Base-by-base conservation (phyloP, 2,888 invertebrate genomes). In the Rhingia campestris region DNA sequence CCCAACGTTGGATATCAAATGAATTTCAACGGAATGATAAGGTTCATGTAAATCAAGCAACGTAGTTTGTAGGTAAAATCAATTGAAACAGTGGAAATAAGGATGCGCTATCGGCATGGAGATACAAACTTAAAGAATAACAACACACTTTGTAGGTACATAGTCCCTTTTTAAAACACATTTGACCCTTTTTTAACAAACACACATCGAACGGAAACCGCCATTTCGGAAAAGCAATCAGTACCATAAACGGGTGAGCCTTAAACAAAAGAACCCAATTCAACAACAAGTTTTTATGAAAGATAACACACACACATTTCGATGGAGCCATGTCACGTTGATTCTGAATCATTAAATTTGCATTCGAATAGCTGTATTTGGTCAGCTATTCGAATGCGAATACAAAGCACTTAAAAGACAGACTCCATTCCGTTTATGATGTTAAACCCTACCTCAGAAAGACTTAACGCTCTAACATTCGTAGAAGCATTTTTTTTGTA, bases 391-490 rank as follows among this genome's bases (percentile, higher is more conserved):
- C 22, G 22, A 22, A 22, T 22, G 22, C 22, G 22, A 51, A 49
- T 30, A 75, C 14, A 63, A 77, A 49, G 22, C 35, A 43, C 59
- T 7, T 45, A n/a, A 72, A 72, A 79, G 59, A 66, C 59, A 53
- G 9, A 30, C 33, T 43, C 51, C 1, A 22, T 22, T 22, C 22
- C 22, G 22, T 14, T 32, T 54, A 64, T 53, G 58, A n/a, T 79
- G 64, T 41, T 49, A 63, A 47, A 45, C 49, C 30, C 30, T 35
- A 6, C 30, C 39, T 56, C 54, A 61, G 22, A 59, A 59, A 59
- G 41, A 6, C 41, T n/a, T 12, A 32, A n/a, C n/a, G 0, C 5
- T 35, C 14, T 37, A 6, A 1, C 5, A 33, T 7, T 41, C 32
- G 12, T 35, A 39, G 39, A 63, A 59, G 54, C 54, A 76, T 59